These are phyloP conservation scores for Drosophila jambulina DNA, from an alignment of 1,140 invertebrate species.

Conservation along the genomic window DNA sequence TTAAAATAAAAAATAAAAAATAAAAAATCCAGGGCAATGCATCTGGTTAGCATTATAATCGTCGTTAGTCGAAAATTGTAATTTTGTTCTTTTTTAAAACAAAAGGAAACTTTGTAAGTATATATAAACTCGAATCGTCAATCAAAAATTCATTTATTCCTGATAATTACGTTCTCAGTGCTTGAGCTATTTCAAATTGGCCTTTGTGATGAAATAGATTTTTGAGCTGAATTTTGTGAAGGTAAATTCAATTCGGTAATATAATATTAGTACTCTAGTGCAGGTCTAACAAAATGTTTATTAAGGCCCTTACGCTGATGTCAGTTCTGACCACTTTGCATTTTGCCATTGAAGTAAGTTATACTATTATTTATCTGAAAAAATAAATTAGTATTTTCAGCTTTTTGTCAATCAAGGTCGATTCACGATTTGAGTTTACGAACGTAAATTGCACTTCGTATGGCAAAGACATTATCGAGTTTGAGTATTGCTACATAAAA, in stretches of 20 bases:
- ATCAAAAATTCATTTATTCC: not conserved
- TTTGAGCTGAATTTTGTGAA: not conserved
- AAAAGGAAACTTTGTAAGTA: not conserved
- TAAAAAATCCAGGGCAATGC: too few relatives aligned
- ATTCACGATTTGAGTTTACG: slow-evolving; percentile 8
- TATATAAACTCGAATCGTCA: not conserved
- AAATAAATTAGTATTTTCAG: not conserved
- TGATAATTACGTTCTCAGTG: not conserved
- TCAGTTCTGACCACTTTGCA: not conserved
- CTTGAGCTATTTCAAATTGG: not conserved
- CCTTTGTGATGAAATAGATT: not conserved
- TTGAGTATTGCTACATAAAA: slow-evolving; percentile 25
- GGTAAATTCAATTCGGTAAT: not conserved
- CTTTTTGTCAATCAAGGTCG: not conserved
- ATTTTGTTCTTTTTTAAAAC: too few relatives aligned
- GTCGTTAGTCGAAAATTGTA: not conserved
- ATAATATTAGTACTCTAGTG: not conserved
- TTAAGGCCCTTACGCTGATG: not conserved
- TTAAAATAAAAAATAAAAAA: not conserved
- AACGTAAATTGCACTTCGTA: slow-evolving; percentile 19
- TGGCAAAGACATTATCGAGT: not conserved
- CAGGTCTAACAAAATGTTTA: not conserved
- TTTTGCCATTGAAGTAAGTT: not conserved
- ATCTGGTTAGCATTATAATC: not conserved
- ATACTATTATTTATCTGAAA: not conserved